Evolutionary conservation across 2,888 invertebrate genomes (phyloP), one percentile per base, ranked within the genome.

Genomic region (Isoperla grammatica): DNA sequence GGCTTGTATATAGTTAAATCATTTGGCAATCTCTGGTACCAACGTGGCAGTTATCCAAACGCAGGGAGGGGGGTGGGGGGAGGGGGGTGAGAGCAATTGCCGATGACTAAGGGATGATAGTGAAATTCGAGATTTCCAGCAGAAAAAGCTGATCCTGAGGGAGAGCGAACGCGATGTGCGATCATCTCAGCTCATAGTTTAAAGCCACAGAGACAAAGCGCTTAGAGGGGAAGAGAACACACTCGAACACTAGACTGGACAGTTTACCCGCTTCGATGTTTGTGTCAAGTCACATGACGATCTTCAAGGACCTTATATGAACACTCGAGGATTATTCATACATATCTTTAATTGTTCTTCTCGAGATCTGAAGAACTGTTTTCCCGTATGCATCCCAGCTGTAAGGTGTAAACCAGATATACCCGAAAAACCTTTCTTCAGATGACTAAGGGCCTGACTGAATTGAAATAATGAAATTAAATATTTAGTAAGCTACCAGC

Each of bases 261-360:
- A n/a, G n/a, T n/a, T n/a, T n/a, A 66, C 66, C 65, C 64, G 67
- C 65, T 62, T 65, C 64, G 66, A 19, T 20, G 43, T 43, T 43
- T 15, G 43, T 43, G 43, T 43, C 43, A 43, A n/a, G n/a, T n/a
- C n/a, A n/a, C n/a, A n/a, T n/a, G n/a, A n/a, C n/a, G n/a, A n/a
- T n/a, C n/a, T n/a, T n/a, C n/a, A n/a, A n/a, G n/a, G n/a, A n/a
- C n/a, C n/a, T n/a, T n/a, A n/a, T n/a, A n/a, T n/a, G n/a, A n/a
- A n/a, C n/a, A n/a, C n/a, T n/a, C n/a, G n/a, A n/a, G n/a, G n/a
- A n/a, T n/a, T n/a, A n/a, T n/a, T n/a, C n/a, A n/a, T n/a, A n/a
- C n/a, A n/a, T n/a, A n/a, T n/a, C n/a, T n/a, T n/a, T n/a, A n/a
- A n/a, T n/a, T n/a, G n/a, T n/a, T n/a, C n/a, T n/a, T n/a, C n/a